Percentiles rank a stretch among this genome's conserved stretches.
phyloP scores from a whole-genome alignment of 2,888 invertebrate species.

The Drosophila mulleri region DNA sequence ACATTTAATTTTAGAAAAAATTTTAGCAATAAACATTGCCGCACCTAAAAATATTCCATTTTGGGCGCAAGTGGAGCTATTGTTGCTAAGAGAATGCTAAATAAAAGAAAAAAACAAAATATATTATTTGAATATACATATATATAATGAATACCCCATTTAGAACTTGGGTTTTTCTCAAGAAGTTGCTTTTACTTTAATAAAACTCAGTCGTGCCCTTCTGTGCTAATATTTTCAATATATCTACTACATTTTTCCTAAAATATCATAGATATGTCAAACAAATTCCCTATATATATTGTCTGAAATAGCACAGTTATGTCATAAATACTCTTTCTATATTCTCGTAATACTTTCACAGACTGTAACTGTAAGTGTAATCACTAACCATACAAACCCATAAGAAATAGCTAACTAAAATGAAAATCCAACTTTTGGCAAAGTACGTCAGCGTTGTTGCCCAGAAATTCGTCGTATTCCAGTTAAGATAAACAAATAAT shows the following conservation, averaged over 20 bases:
- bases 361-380: not conserved
- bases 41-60: not conserved
- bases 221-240: not conserved
- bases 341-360: not conserved
- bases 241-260: not conserved
- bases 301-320: not conserved
- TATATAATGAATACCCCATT: too few species aligned
- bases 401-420: not conserved
- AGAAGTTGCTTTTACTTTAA: too few species aligned
- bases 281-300: too few species aligned
- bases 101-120: too few species aligned
- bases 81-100: not conserved
- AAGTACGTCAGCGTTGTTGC: not conserved
- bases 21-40: not conserved
- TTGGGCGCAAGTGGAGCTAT: not conserved
- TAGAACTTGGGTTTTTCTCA: too few species aligned
- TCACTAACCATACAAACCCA: too few species aligned
- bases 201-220: not conserved
- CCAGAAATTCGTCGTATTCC: conserved; percentile 15
- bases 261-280: too few species aligned
- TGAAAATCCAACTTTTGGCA: not conserved
- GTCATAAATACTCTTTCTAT: not conserved
- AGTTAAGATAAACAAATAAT: conserved; percentile 16
- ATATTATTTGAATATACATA: too few species aligned
- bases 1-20: not conserved